Evolutionary conservation across 37 sponge, comb jelly and placozoan genomes (phyloP), one percentile per base, ranked within the genome.

Genomic region (Lycopodina hypogea): DNA sequence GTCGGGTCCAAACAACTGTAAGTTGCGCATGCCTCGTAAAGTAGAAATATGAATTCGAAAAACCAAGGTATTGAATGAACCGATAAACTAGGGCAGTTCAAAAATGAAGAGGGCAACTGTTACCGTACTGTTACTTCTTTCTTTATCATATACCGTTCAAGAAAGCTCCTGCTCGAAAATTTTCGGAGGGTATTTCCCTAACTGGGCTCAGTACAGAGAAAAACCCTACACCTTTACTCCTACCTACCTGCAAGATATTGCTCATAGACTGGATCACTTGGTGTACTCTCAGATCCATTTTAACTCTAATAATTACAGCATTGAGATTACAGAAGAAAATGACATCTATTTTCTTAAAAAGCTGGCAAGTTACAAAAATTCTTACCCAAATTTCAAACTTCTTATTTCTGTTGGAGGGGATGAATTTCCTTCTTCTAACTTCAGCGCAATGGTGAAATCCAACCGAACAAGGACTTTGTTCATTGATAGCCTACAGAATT

Each of bases 131-230:
- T 24, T 58, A 58, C 26, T 58, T 58, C 17, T 58, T 26, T 26
- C 26, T 6, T 26, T 2, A 15, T 6, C 21, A 19, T 38, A 4
- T 68, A 6, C 37, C 14, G 40, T 28, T 38, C 21, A 35, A 33
- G 37, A 35, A 18, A 4, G 37, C 22, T 3, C 3, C 37, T 68
- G 55, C 22, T 33, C 53, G n/a, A 51, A 58, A 30, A 2, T 78
- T 11, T 58, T 78, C 35, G 78, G 67, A 21, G 78, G 42, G 9
- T 78, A 78, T 42, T 78, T 78, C 41, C 63, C 67, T 1, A 78
- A 78, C 78, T 78, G 78, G 78, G 68, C 68, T 4, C 78, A 78
- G 68, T 78, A 78, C 37, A 59, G 41, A 59, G 51, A 14, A 4
- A 24, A 3, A 1, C 78, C 78, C 15, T 78, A 78, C 68, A 78